Percentiles rank a stretch among this genome's conserved stretches.
Conservation (phyloP, 2,797 vertebrate species). For the Acipenser transmontanus region DNA sequence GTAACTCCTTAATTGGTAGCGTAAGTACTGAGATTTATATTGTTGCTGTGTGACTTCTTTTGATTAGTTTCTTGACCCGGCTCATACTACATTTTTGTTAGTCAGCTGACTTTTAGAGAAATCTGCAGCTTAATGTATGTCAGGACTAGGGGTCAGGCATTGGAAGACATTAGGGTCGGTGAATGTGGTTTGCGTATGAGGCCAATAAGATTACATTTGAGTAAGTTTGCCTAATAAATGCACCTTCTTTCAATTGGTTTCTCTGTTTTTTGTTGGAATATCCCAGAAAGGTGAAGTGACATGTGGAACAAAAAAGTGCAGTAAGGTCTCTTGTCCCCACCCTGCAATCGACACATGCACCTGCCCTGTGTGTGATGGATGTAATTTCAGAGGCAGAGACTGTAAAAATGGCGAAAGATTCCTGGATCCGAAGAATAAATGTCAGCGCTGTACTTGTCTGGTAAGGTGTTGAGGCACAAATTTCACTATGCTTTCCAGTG, state of each 20-base stretch:
- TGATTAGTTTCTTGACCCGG: too few relatives aligned
- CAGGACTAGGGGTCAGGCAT: too few relatives aligned
- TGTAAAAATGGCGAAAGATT: conserved; percentile 63
- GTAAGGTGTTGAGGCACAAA: conserved; percentile 35
- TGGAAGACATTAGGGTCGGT: neutral
- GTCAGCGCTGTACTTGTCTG: conserved; percentile 63
- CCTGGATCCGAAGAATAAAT: conserved; percentile 53
- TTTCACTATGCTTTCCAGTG: too few relatives aligned
- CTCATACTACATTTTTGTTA: too few relatives aligned
- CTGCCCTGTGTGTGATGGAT: conserved; percentile 66
- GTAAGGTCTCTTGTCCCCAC: conserved; percentile 49
- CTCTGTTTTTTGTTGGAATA: conserved; percentile 17
- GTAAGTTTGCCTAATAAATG: too few relatives aligned
- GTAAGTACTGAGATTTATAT: neutral
- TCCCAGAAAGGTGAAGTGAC: conserved; percentile 59
- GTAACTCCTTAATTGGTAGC: neutral
- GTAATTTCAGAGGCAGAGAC: conserved; percentile 51
- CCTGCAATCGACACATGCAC: conserved; percentile 61
- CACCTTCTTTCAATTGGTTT: neutral
- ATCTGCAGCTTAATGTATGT: too few relatives aligned
- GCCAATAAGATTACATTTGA: too few relatives aligned
- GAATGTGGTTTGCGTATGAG: conserved; percentile 6
- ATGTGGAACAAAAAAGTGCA: conserved; percentile 50
- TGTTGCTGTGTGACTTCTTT: too few relatives aligned
- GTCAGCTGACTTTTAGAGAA: too few relatives aligned